A percentile compares a stretch with the other conserved stretches of the same genome.
phyloP scores from a whole-genome alignment of 2,797 vertebrate genomes.

The Monodelphis domestica region DNA sequence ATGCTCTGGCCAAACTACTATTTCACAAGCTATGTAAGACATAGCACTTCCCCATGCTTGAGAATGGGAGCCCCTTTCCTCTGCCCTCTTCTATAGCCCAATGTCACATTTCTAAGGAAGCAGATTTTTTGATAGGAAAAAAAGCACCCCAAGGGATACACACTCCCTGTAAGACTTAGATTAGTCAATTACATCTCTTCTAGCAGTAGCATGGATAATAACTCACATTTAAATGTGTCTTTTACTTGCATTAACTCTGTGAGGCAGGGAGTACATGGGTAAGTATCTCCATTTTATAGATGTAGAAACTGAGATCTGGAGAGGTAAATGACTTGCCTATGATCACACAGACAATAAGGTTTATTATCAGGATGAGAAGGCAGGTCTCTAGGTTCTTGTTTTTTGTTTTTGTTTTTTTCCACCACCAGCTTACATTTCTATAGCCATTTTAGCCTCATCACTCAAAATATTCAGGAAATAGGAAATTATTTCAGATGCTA shows the following conservation, averaged over 20 bases:
- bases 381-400: background rate
- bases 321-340: background rate
- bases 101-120: conserved; percentile 2
- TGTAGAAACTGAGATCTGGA: background rate
- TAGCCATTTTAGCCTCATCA: too few relatives aligned
- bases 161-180: conserved; percentile 14
- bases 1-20: conserved; percentile 75
- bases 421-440: background rate
- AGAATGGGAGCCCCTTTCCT: background rate
- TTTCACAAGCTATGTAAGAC: conserved; percentile 72
- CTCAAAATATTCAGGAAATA: background rate
- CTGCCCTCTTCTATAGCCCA: background rate
- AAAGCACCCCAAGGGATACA: background rate
- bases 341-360: background rate
- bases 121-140: background rate
- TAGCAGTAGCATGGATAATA: background rate
- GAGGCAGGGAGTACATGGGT: background rate
- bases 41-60: conserved; percentile 25
- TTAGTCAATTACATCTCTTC: background rate
- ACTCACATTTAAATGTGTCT: background rate
- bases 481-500: conserved; percentile 32
- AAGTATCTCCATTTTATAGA: background rate
- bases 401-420: too few relatives aligned
- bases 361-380: background rate
- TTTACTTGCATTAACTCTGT: background rate